Percentiles rank a stretch among this genome's conserved stretches.
These are phyloP conservation scores for Leptinotarsa lineolata DNA, from an alignment of 1,140 invertebrate genomes.

Conservation along the genomic window DNA sequence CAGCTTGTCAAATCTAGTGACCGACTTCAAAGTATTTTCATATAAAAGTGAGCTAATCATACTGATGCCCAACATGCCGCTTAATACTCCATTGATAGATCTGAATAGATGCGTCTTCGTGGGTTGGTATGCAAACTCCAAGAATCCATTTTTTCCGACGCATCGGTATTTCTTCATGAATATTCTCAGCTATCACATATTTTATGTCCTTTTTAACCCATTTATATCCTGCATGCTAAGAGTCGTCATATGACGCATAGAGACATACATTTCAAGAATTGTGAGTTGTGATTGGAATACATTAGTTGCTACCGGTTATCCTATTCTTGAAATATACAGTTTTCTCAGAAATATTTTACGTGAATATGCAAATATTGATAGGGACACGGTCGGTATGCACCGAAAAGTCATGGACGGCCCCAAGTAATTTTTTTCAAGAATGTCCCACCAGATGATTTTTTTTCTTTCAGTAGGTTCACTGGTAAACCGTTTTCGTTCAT, in stretches of 20 bases:
- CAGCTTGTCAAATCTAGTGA: too few relatives aligned
- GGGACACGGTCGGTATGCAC: conserved; percentile 3
- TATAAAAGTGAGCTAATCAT: too few relatives aligned
- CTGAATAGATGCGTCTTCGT: too few relatives aligned
- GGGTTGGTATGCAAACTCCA: neutral
- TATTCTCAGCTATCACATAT: conserved; percentile 9
- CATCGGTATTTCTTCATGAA: neutral
- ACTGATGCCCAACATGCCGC: too few relatives aligned
- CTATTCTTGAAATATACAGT: conserved; percentile 1
- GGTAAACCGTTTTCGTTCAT: too few relatives aligned
- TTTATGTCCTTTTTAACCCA: conserved; percentile 22
- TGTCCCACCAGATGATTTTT: too few relatives aligned
- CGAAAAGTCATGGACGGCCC: neutral
- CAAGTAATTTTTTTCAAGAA: neutral
- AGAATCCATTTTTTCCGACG: neutral
- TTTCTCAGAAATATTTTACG: conserved; percentile 3
- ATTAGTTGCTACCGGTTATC: conserved; percentile 3
- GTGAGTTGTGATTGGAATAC: conserved; percentile 19
- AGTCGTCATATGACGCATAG: conserved; percentile 7
- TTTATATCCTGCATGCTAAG: conserved; percentile 19
- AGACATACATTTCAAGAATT: conserved; percentile 18
- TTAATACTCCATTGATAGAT: too few relatives aligned
- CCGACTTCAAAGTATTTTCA: too few relatives aligned
- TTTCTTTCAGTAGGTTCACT: too few relatives aligned
- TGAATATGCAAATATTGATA: neutral